phyloP scores from a whole-genome alignment of 2,113 vertebrate genomes.

The Grantiella picta region DNA sequence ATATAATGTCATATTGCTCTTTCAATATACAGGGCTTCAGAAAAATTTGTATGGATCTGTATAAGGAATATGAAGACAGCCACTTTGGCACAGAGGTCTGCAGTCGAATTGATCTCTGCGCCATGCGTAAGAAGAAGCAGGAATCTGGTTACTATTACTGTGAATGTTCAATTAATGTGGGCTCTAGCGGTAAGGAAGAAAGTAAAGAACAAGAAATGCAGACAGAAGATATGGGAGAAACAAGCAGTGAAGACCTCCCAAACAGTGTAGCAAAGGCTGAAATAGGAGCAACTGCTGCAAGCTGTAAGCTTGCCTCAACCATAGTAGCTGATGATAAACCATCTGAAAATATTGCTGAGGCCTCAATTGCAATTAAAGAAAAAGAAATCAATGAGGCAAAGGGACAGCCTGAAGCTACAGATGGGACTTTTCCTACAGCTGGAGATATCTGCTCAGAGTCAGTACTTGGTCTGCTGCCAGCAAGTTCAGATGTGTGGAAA shows the following conservation, averaged over 20 bases:
- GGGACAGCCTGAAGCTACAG: conserved; percentile 27
- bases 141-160: conserved; percentile 54
- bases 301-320: background rate
- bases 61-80: conserved; percentile 58
- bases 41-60: conserved; percentile 36
- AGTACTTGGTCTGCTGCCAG: conserved; percentile 51
- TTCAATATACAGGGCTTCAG: conserved; percentile 29
- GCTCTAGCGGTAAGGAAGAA: background rate
- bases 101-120: conserved; percentile 54
- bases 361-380: background rate
- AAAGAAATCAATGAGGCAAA: background rate
- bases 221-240: background rate
- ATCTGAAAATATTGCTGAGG: conserved; percentile 7
- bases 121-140: conserved; percentile 63
- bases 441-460: conserved; percentile 16
- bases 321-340: background rate
- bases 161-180: conserved; percentile 33
- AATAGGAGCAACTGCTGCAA: background rate
- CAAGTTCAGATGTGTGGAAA: background rate
- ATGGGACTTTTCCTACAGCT: background rate
- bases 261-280: background rate
- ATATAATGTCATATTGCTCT: background rate
- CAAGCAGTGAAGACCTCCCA: background rate
- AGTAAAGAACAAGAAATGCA: background rate
- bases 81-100: conserved; percentile 55